These are phyloP conservation scores for Oophaga sylvatica DNA, from an alignment of 2,797 vertebrate genomes.

Conservation along the genomic window DNA sequence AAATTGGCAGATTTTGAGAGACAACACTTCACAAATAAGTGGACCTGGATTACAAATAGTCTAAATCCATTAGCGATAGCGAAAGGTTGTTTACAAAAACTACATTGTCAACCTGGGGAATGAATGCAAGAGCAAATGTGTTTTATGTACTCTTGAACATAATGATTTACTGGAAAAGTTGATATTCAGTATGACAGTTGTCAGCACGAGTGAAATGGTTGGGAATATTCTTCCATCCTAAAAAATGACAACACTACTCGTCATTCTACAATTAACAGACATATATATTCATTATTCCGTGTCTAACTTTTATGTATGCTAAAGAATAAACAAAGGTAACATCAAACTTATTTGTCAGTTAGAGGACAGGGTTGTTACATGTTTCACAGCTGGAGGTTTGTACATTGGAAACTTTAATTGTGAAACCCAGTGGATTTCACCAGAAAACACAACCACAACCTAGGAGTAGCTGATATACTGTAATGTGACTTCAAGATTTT, in stretches of 20 bases:
- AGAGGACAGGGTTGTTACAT: neutral
- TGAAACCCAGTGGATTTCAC: too few species aligned
- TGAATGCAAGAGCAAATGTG: neutral
- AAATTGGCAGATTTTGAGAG: neutral
- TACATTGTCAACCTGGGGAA: neutral
- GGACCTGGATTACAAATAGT: neutral
- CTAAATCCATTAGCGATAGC: neutral
- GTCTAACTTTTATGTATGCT: neutral
- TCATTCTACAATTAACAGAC: neutral
- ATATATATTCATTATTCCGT: neutral
- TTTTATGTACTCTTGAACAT: neutral
- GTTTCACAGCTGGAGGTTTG: slow-evolving; percentile 19
- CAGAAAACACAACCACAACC: too few species aligned
- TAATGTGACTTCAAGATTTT: too few species aligned
- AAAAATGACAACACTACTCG: neutral
- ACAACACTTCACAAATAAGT: neutral
- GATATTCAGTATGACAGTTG: slow-evolving; percentile 1
- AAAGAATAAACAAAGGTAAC: neutral
- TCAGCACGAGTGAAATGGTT: neutral
- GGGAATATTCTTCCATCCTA: neutral
- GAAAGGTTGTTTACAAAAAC: neutral
- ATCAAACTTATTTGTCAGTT: slow-evolving; percentile 28
- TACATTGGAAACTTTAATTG: slow-evolving; percentile 7
- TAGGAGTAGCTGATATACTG: too few species aligned
- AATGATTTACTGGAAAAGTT: slow-evolving; percentile 5